phyloP scores from a whole-genome alignment of 37 sponge, comb jelly and placozoan genomes.

The Halisarca cf. caerulea region DNA sequence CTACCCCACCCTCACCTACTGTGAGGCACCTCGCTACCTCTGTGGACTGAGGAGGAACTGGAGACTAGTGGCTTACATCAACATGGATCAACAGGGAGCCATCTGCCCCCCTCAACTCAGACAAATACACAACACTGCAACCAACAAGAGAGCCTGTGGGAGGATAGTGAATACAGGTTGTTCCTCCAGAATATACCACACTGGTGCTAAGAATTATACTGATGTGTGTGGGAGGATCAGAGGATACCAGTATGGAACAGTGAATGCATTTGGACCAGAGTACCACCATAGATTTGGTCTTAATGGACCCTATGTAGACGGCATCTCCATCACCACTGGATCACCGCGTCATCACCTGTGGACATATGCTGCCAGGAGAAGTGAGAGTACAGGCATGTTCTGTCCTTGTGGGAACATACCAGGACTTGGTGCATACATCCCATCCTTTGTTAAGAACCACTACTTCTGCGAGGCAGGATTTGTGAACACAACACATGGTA shows the following conservation, averaged over 20 bases:
- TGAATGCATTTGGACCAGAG: constrained; percentile 24
- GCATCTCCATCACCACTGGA: constrained; percentile 24
- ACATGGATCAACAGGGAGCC: constrained; percentile 17
- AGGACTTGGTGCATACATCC: not conserved
- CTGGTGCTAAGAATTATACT: not conserved
- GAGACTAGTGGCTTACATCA: constrained; percentile 19
- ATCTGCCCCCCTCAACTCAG: constrained; percentile 1
- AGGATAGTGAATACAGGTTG: not conserved
- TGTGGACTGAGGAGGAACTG: constrained; percentile 6
- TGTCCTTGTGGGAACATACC: not conserved
- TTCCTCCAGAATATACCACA: not conserved
- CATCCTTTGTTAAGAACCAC: constrained; percentile 14
- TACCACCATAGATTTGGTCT: not conserved
- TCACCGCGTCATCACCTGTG: constrained; percentile 20
- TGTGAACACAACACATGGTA: not conserved
- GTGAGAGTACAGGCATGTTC: not conserved
- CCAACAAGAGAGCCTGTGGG: constrained; percentile 23
- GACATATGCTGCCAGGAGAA: not conserved
- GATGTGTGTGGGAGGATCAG: constrained; percentile 13
- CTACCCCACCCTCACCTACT: constrained; percentile 20
- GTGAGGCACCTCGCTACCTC: not conserved
- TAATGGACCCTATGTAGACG: constrained; percentile 21
- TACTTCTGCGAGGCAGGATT: constrained; percentile 13
- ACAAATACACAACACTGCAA: not conserved
- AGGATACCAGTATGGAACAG: not conserved